Evolutionary conservation across 2,113 vertebrate species (phyloP), one percentile per base, ranked within the genome.

Genomic region (Chinchilla lanigera): DNA sequence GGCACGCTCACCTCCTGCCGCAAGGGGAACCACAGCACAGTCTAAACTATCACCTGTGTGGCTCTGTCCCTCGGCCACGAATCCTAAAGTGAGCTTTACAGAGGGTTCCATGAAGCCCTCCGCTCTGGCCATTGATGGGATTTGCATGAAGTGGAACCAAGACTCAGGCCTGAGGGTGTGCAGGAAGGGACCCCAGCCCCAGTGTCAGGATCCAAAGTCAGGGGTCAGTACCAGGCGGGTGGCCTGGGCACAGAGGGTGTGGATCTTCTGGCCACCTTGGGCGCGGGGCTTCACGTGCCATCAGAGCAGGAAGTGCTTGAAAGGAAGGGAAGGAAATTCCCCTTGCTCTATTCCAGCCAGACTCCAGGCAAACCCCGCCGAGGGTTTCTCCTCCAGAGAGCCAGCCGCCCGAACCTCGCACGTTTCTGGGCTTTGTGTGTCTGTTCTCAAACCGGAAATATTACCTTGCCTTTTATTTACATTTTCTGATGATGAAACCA

Each of bases 381-480:
- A 61, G 96, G 97, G 93, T 95, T 94, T 33, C 44, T 83, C 80
- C 75, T 88, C 92, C 96, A 63, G 73, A 50, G 94, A 97, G 97
- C 97, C 98, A 95, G 97, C 94, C 95, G 35, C 94, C 97, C 88
- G 92, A 87, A 97, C 77, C 98, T 94, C 9, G 54, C 94, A 96
- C 97, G 95, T 97, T 97, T 97, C 97, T 22, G 93, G 47, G 96
- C 96, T 98, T 96, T 96, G 44, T 52, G 44, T 38, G 50, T 13
- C 0, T 10, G 73, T 73, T 93, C 87, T 69, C 95, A 96, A 96
- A 98, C 98, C 93, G 95, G 97, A 97, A 98, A 97, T 94, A 94
- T 96, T 97, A 96, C 96, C 97, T 98, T 88, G 97, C 94, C 94
- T 98, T 96, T 98, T 98, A 98, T 98, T 98, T 98, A 97, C 98